Conservation (phyloP, 1,140 invertebrate species). For the Ganaspis sp. region DNA sequence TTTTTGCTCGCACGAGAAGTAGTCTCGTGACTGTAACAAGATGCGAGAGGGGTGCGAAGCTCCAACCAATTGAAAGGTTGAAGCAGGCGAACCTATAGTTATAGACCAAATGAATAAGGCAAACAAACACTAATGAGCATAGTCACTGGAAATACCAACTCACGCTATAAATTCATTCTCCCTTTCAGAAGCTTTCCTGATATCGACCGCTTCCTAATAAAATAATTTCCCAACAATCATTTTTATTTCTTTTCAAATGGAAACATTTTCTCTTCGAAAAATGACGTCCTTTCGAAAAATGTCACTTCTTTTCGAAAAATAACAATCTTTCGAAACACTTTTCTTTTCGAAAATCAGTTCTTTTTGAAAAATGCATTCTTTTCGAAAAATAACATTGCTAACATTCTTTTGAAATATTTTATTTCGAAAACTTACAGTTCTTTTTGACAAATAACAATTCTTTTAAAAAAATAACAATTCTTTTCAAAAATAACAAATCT, state of each 20-base stretch:
- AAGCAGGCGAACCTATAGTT: conserved; percentile 9
- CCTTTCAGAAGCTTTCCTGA: background rate
- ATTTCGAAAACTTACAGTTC: no score
- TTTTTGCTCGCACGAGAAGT: conserved; percentile 41
- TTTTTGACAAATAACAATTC: no score
- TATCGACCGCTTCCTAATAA: background rate
- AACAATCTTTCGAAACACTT: background rate
- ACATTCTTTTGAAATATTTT: no score
- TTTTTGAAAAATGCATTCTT: no score
- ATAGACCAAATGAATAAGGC: conserved; percentile 19
- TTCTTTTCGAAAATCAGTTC: no score
- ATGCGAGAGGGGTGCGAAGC: conserved; percentile 36
- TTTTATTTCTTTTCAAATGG: background rate
- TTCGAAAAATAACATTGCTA: no score
- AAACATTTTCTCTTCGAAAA: background rate
- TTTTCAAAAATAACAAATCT: no score
- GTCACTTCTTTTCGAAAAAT: no score
- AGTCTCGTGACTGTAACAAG: conserved; percentile 42
- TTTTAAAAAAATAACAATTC: no score
- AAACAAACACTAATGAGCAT: conserved; percentile 40
- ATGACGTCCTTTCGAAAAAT: no score
- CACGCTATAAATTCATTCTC: background rate
- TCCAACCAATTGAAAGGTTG: conserved; percentile 45
- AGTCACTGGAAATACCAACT: conserved; percentile 9
- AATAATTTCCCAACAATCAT: background rate